Evolutionary conservation across 2,797 vertebrate species (phyloP).

Genomic region (Chromobotia macracanthus): DNA sequence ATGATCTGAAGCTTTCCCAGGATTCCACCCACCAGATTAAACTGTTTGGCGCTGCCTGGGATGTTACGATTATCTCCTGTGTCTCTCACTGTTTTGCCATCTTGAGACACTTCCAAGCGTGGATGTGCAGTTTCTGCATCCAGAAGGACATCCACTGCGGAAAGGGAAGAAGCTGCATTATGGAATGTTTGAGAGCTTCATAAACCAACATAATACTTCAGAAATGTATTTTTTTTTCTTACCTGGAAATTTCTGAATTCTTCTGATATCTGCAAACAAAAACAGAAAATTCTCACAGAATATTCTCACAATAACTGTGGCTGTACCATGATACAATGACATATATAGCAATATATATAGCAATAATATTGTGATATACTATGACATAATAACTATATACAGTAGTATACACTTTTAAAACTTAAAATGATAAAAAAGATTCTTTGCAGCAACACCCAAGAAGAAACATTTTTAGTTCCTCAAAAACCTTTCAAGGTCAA

Average conservation of each 20-base stretch:
- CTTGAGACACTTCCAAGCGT: conserved; percentile 30
- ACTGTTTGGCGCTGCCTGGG: conserved; percentile 37
- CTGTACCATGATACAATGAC: too few species aligned
- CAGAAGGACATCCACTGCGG: conserved; percentile 53
- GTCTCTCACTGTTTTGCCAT: conserved; percentile 31
- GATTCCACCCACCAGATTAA: conserved; percentile 30
- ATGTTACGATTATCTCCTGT: not conserved
- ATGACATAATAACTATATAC: too few species aligned
- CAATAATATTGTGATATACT: too few species aligned
- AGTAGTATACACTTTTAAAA: too few species aligned
- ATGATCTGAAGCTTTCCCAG: conserved; percentile 33
- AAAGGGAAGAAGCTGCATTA: not conserved
- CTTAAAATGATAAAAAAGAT: too few species aligned
- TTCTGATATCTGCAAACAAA: conserved; percentile 64
- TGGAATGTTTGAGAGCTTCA: not conserved
- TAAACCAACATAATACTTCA: not conserved
- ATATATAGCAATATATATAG: too few species aligned
- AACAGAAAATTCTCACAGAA: not conserved
- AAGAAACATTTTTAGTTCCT: too few species aligned
- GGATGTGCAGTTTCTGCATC: conserved; percentile 45
- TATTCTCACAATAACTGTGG: not conserved
- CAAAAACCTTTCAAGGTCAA: too few species aligned
- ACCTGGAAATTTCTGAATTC: conserved; percentile 68
- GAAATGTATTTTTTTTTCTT: not conserved
- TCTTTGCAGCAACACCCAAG: too few species aligned